A percentile compares a stretch with the other conserved stretches of the same genome.
phyloP scores from a whole-genome alignment of 1,140 invertebrate species.

The Drosophila lacertosa region DNA sequence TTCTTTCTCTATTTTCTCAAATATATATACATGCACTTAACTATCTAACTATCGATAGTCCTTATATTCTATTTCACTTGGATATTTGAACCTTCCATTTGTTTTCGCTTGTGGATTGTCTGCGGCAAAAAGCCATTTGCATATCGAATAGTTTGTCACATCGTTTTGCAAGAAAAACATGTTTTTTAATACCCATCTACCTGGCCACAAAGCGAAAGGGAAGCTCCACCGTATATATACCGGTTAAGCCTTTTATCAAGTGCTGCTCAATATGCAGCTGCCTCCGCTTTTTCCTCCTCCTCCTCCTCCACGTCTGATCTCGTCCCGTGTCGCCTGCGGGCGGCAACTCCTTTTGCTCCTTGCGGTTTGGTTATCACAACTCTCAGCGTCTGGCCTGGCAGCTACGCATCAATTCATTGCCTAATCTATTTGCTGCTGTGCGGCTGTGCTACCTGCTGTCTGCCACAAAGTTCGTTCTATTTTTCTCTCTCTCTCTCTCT shows the following conservation, averaged over 20 bases:
- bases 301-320: too few species aligned
- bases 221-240: constrained; percentile 68
- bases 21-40: too few species aligned
- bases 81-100: constrained; percentile 38
- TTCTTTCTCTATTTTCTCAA: background rate
- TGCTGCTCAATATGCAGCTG: constrained; percentile 75
- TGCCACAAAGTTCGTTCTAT: constrained; percentile 9
- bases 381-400: constrained; percentile 66
- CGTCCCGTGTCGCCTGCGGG: too few species aligned
- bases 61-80: background rate
- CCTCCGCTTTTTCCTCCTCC: background rate
- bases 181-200: constrained; percentile 43
- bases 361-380: constrained; percentile 76
- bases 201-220: constrained; percentile 44
- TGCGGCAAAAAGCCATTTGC: constrained; percentile 47
- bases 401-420: constrained; percentile 80
- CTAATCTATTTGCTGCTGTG: constrained; percentile 74
- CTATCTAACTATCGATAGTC: background rate
- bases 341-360: constrained; percentile 62
- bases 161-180: constrained; percentile 54
- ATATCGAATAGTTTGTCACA: constrained; percentile 61
- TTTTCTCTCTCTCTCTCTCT: constrained; percentile 10
- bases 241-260: constrained; percentile 73
- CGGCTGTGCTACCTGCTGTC: constrained; percentile 49
- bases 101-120: constrained; percentile 42